Evolutionary conservation across 2,888 invertebrate species (phyloP).

Genomic region (Mythimna loreyi): DNA sequence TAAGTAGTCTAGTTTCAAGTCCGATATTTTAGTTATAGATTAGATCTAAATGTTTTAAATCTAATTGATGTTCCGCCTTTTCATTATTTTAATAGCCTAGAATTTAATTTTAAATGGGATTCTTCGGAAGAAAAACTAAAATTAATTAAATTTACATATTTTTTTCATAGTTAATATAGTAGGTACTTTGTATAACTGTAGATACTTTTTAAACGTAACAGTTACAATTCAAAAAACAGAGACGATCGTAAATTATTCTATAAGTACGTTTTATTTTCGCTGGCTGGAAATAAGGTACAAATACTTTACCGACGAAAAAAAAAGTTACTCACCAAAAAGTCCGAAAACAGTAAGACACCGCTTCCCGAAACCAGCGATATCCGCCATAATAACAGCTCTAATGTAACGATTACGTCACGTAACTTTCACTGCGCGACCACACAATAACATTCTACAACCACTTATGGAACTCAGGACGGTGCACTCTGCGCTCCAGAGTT

Average conservation of each 20-base stretch:
- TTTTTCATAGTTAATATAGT: neutral
- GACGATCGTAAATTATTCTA: neutral
- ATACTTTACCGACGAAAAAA: neutral
- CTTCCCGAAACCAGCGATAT: slow-evolving; percentile 83
- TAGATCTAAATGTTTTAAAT: neutral
- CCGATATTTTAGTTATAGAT: slow-evolving; percentile 11
- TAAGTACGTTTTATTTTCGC: neutral
- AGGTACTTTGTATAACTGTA: neutral
- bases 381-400: slow-evolving; percentile 86
- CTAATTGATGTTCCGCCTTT: neutral
- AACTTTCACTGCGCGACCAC: slow-evolving; percentile 87
- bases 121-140: neutral
- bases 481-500: slow-evolving; percentile 85
- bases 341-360: slow-evolving; percentile 82
- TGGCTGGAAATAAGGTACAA: neutral
- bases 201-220: neutral
- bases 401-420: slow-evolving; percentile 87
- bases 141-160: neutral
- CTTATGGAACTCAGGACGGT: slow-evolving; percentile 82
- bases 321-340: slow-evolving; percentile 74
- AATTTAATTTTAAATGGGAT: neutral
- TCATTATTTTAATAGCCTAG: neutral
- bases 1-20: neutral
- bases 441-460: slow-evolving; percentile 82
- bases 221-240: neutral